These are phyloP conservation scores for Rhopalosiphum nymphaeae DNA, from an alignment of 2,888 invertebrate genomes.

Conservation along the genomic window DNA sequence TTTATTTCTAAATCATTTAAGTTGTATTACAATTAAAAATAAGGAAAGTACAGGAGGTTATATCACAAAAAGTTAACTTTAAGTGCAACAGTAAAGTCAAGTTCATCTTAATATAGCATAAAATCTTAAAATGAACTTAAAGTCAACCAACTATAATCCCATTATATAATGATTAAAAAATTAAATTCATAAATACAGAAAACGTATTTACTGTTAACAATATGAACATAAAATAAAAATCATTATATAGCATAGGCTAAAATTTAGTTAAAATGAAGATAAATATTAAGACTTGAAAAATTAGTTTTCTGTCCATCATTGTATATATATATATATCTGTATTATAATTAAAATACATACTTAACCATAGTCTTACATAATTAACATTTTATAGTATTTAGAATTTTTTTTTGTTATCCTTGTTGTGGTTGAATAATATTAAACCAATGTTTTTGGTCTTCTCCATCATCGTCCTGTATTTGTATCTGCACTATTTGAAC, in stretches of 20 bases:
- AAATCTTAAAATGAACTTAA: conserved; percentile 33
- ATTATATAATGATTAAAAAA: background rate
- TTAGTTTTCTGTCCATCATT: background rate
- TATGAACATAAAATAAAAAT: conserved; percentile 24
- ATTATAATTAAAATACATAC: background rate
- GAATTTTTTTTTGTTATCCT: conserved; percentile 30
- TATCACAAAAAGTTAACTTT: conserved; percentile 34
- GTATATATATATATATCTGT: no score
- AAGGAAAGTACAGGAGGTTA: conserved; percentile 10
- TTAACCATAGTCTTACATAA: background rate
- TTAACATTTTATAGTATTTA: background rate
- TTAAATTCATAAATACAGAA: background rate
- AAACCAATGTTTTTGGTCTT: conserved; percentile 68
- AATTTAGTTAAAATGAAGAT: background rate
- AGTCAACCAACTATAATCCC: conserved; percentile 9
- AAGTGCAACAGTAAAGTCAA: conserved; percentile 29
- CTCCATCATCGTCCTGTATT: conserved; percentile 68
- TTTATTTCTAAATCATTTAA: background rate
- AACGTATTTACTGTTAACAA: conserved; percentile 1
- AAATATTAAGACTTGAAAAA: conserved; percentile 21
- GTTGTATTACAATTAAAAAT: background rate
- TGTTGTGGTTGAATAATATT: conserved; percentile 68
- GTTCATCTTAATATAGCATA: conserved; percentile 13
- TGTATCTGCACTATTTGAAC: conserved; percentile 69
- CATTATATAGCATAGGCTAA: background rate